phyloP scores from a whole-genome alignment of 1,140 invertebrate genomes.

The Brachionus sp. region DNA sequence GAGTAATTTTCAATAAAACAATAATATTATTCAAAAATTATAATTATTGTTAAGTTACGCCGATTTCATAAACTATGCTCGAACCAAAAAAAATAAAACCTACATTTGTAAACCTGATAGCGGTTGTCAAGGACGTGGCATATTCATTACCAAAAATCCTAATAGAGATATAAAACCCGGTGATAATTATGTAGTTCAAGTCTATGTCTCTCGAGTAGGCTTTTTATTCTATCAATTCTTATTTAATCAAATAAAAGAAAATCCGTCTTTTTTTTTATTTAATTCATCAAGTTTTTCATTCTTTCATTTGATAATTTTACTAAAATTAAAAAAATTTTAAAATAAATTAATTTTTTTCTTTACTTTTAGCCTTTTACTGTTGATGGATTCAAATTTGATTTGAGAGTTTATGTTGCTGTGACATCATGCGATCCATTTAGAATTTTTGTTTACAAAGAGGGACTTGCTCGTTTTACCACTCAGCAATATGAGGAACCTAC shows the following conservation, averaged over 20 bases:
- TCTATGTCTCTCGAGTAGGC: conserved; percentile 43
- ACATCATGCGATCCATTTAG: conserved; percentile 61
- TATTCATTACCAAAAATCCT: conserved; percentile 74
- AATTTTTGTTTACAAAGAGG: conserved; percentile 61
- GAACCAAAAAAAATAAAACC: conserved; percentile 67
- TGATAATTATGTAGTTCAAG: conserved; percentile 46
- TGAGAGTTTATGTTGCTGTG: conserved; percentile 61
- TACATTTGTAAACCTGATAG: conserved; percentile 83
- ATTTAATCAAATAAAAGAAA: no score
- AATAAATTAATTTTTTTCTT: conserved; percentile 30
- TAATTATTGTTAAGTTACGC: conserved; percentile 51
- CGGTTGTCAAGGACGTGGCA: conserved; percentile 79
- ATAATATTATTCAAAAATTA: conserved; percentile 19
- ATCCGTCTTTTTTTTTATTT: no score
- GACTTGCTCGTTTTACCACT: conserved; percentile 73
- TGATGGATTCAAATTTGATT: conserved; percentile 63
- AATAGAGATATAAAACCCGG: conserved; percentile 70
- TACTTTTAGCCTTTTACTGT: conserved; percentile 61
- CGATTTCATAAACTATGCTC: conserved; percentile 56
- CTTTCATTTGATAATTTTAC: no score
- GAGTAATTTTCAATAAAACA: conserved; percentile 63
- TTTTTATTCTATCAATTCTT: no score
- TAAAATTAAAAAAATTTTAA: no score
- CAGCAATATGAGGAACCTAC: conserved; percentile 76
- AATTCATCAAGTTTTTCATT: no score